Evolutionary conservation across 2,113 vertebrate species (phyloP).

Genomic region (Pongo pygmaeus): DNA sequence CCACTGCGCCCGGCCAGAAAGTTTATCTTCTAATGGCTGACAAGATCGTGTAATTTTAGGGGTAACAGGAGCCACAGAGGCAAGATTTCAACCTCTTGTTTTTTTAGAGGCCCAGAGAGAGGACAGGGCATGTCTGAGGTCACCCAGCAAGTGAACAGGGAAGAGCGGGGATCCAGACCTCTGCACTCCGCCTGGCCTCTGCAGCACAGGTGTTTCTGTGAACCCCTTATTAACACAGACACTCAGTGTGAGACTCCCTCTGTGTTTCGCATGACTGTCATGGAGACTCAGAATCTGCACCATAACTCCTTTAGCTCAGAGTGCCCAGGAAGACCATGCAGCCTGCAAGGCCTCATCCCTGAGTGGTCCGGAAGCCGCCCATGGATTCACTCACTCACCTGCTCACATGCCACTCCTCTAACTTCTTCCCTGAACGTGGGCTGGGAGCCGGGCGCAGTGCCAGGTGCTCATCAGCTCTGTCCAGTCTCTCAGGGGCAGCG

Average conservation of each 20-base stretch:
- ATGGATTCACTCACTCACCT: neutral
- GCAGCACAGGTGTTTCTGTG: accelerated
- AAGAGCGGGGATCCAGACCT: neutral
- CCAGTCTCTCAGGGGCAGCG: neutral
- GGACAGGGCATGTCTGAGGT: neutral
- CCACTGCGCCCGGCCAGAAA: neutral
- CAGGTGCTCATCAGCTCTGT: neutral
- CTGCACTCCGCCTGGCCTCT: neutral
- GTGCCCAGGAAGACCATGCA: neutral
- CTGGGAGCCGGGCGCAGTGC: neutral
- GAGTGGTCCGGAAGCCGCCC: no score
- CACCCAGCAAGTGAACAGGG: neutral
- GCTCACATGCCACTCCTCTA: neutral
- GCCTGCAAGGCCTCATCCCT: neutral
- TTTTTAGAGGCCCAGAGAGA: neutral
- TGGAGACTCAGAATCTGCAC: neutral
- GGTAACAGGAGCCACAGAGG: neutral
- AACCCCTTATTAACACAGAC: neutral
- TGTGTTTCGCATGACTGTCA: neutral
- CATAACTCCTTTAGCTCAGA: neutral
- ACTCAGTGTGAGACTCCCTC: neutral
- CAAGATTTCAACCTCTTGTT: neutral
- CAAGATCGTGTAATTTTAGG: neutral
- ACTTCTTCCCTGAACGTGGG: neutral
- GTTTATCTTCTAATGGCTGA: neutral